Base-by-base conservation (phyloP, 2,113 vertebrate genomes). In the Anarhynchus alexandrinus region DNA sequence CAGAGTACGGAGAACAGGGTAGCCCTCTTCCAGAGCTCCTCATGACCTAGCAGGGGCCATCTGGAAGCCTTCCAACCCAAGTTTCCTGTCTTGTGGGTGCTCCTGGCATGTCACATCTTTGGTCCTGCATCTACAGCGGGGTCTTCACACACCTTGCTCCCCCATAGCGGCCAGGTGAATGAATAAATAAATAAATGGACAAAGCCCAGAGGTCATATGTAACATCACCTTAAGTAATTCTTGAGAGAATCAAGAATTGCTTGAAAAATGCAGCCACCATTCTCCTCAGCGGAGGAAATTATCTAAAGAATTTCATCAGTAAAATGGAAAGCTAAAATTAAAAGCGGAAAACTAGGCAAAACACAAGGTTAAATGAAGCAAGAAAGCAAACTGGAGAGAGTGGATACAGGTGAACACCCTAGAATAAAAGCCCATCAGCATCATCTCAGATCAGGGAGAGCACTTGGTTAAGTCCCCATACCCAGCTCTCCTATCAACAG, bases 41-140 rank as follows among this genome's bases (percentile, higher is more conserved):
- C 55, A 43, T 0, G 0, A 23, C 9, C 10, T 36, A 40, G 15
- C 5, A 12, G 21, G 3, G 21, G 4, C 27, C 40, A 40, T 25
- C 34, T 69, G n/a, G 25, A 77, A 93, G 18, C 40, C 30, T 73
- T 20, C 51, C 12, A 38, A 23, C 8, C 8, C 19, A 4, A 1
- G 2, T 40, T 80, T 23, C 34, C 32, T 36, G 16, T 18, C 34
- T 25, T 36, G 47, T 71, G 17, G 23, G 20, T 0, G 1, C 8
- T 52, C 25, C 36, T 72, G 10, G 6, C 1, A 4, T 7, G 8
- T 57, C 26, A 11, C 66, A 76, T 20, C 43, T 69, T 47, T 86
- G 45, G 30, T 62, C 18, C 54, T 77, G 51, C 10, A 54, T 40
- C 49, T 80, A 9, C 58, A 61, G 9, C 1, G 6, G 38, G 18